A percentile compares a stretch with the other conserved stretches of the same genome.
These are phyloP conservation scores for Acleris emargana DNA, from an alignment of 2,888 invertebrate species.

Conservation along the genomic window DNA sequence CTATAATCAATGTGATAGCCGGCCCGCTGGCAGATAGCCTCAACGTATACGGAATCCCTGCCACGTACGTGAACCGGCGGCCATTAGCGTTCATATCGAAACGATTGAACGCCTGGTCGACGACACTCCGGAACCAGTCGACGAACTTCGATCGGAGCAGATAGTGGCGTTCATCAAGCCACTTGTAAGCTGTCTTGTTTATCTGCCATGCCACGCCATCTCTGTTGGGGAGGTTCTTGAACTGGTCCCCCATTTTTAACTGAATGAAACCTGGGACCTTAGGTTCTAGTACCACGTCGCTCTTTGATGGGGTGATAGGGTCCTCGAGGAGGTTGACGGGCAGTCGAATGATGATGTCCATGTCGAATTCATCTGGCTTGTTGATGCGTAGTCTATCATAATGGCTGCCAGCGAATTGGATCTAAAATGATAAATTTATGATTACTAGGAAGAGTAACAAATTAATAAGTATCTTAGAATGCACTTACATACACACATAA, in stretches of 20 bases:
- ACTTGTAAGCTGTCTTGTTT: slow-evolving; percentile 63
- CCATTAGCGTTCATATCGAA: slow-evolving; percentile 42
- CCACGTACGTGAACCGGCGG: slow-evolving; percentile 45
- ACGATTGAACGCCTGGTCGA: slow-evolving; percentile 65
- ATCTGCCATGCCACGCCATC: slow-evolving; percentile 55
- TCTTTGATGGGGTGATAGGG: slow-evolving; percentile 47
- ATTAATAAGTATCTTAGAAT: too few relatives aligned
- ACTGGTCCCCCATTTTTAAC: slow-evolving; percentile 66
- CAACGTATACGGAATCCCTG: slow-evolving; percentile 67
- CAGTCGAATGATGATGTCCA: slow-evolving; percentile 81
- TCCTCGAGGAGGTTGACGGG: slow-evolving; percentile 63
- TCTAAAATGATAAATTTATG: slow-evolving; percentile 44
- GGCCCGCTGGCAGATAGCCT: slow-evolving; percentile 71
- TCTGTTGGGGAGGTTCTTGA: slow-evolving; percentile 53
- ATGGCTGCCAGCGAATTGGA: slow-evolving; percentile 84
- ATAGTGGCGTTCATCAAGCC: slow-evolving; percentile 68
- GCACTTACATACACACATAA: too few relatives aligned
- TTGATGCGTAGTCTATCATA: slow-evolving; percentile 83
- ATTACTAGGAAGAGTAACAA: background rate
- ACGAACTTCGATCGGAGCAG: slow-evolving; percentile 73
- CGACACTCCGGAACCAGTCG: slow-evolving; percentile 81
- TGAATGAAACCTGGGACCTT: slow-evolving; percentile 74
- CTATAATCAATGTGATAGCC: slow-evolving; percentile 80
- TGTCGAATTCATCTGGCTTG: slow-evolving; percentile 84
- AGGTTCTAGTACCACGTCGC: slow-evolving; percentile 65